A percentile compares a stretch with the other conserved stretches of the same genome.
phyloP scores from a whole-genome alignment of 2,113 vertebrate species.

The Pluvialis apricaria region DNA sequence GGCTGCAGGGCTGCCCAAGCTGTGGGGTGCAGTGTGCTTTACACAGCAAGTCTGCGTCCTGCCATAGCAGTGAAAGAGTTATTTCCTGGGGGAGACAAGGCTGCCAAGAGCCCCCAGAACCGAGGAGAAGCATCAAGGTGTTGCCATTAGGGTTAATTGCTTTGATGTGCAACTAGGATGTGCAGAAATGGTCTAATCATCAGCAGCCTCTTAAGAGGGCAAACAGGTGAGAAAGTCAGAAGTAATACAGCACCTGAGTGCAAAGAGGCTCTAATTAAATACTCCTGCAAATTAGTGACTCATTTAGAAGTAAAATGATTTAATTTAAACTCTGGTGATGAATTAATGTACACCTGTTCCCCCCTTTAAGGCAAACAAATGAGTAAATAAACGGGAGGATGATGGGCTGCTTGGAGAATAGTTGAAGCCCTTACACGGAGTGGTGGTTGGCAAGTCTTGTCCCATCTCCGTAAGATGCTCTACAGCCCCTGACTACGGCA shows the following conservation, averaged over 20 bases:
- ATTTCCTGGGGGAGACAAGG: background rate
- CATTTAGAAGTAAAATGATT: slow-evolving; percentile 74
- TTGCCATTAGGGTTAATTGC: slow-evolving; percentile 57
- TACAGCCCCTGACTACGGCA: background rate
- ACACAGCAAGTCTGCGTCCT: background rate
- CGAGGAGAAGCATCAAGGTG: background rate
- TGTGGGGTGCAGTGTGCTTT: background rate
- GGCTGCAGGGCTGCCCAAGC: background rate
- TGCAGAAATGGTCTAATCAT: slow-evolving; percentile 50
- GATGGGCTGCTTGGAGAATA: background rate
- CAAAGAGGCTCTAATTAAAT: slow-evolving; percentile 70
- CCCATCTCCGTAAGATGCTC: background rate
- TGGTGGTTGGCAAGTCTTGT: background rate
- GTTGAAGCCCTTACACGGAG: background rate
- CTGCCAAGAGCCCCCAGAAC: background rate
- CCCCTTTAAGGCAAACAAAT: slow-evolving; percentile 60
- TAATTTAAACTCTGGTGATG: slow-evolving; percentile 65
- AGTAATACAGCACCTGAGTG: slow-evolving; percentile 65
- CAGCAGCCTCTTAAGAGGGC: slow-evolving; percentile 52
- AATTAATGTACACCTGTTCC: slow-evolving; percentile 72
- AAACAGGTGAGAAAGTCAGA: slow-evolving; percentile 69
- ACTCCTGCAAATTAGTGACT: slow-evolving; percentile 65
- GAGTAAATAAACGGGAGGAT: slow-evolving; percentile 46
- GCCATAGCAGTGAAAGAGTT: background rate
- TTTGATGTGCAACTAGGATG: slow-evolving; percentile 21